Evolutionary conservation across 2,113 vertebrate genomes (phyloP), one percentile per base, ranked within the genome.

Genomic region (Percina caprodes): DNA sequence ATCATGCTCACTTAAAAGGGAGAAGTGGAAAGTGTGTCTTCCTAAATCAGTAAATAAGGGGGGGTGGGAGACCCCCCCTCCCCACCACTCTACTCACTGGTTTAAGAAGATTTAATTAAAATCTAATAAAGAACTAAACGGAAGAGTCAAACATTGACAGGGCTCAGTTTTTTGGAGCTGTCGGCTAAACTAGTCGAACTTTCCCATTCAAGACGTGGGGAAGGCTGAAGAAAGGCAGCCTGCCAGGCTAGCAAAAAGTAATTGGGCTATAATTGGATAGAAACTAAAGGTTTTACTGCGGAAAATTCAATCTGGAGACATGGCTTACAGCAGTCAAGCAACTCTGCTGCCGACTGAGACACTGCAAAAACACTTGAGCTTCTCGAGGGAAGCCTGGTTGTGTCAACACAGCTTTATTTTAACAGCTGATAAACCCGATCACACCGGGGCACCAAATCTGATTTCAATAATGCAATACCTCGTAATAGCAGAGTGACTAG

Each of bases 191-290:
- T 42, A 6, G 67, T 69, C 45, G n/a, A 58, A 79, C 60, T 79
- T 60, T 74, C 55, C 21, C 5, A n/a, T 54, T 66, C 39, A 79
- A 68, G 54, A 63, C 39, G 7, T 8, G 39, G 21, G 23, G 66
- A 54, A 63, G 82, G 61, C 30, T 23, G 72, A 54, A 79, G 69
- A 71, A 35, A 39, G 72, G 79, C 71, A 70, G 73, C 46, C 82
- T 63, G 78, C 80, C 62, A 82, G 67, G 46, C 35, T 16, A 72
- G 79, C 78, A 58, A 61, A 82, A 69, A 14, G 51, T 79, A 89
- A 92, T 82, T 86, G 87, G 80, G 70, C 74, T 74, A 48, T 88
- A 92, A 90, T 84, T 82, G 87, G 86, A 83, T 69, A 77, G 81
- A 90, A 81, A 85, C 68, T 77, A 30, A 92, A 90, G 84, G 81